phyloP scores from a whole-genome alignment of 1,140 invertebrate species.

The Papilio dardanus region DNA sequence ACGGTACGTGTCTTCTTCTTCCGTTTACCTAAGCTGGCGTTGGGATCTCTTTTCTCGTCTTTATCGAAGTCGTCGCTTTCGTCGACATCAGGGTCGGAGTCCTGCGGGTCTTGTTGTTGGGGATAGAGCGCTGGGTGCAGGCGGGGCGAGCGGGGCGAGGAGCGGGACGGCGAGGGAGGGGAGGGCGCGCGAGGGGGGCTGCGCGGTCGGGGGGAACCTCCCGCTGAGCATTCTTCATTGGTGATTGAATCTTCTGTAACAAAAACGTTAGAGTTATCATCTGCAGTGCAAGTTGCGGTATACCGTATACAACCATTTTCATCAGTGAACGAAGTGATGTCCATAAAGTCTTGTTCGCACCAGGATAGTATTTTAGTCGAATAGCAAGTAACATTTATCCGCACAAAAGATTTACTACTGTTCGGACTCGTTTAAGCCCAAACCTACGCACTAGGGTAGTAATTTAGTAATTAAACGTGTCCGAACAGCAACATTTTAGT shows the following conservation, averaged over 20 bases:
- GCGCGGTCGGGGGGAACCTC: constrained; percentile 81
- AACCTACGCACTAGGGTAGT: too few relatives aligned
- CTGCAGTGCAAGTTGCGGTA: too few relatives aligned
- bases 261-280: constrained; percentile 47
- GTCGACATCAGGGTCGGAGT: constrained; percentile 87
- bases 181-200: constrained; percentile 75
- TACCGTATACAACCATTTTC: too few relatives aligned
- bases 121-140: constrained; percentile 79
- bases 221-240: constrained; percentile 85
- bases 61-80: constrained; percentile 84
- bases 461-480: too few relatives aligned
- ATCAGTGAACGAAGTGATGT: too few relatives aligned
- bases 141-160: constrained; percentile 71
- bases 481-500: too few relatives aligned
- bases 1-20: constrained; percentile 99
- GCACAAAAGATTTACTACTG: too few relatives aligned
- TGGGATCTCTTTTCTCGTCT: constrained; percentile 81
- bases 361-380: too few relatives aligned
- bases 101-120: constrained; percentile 73
- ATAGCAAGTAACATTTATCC: too few relatives aligned
- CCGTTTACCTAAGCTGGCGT: constrained; percentile 85
- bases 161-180: constrained; percentile 66
- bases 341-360: too few relatives aligned
- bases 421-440: too few relatives aligned
- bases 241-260: constrained; percentile 87